phyloP scores from a whole-genome alignment of 1,140 invertebrate species.

The Acromyrmex echinatior region DNA sequence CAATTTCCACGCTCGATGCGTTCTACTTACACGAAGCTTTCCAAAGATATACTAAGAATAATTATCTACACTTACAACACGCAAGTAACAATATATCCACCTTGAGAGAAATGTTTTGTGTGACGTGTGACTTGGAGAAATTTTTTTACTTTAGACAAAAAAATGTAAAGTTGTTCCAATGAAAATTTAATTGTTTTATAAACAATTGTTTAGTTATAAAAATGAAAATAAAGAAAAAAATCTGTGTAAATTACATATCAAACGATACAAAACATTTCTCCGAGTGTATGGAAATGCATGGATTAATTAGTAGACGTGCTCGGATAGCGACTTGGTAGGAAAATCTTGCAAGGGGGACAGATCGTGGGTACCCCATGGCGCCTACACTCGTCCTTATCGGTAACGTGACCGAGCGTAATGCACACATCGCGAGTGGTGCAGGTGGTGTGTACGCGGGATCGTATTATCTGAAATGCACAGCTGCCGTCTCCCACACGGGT shows the following conservation, averaged over 20 bases:
- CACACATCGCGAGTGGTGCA: slow-evolving; percentile 67
- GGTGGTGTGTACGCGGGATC: slow-evolving; percentile 70
- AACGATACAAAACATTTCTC: no score
- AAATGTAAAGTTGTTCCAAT: no score
- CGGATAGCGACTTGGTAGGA: not conserved
- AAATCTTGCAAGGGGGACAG: slow-evolving; percentile 29
- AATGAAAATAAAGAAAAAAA: no score
- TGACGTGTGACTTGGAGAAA: no score
- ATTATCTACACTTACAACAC: not conserved
- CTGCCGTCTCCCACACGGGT: slow-evolving; percentile 83
- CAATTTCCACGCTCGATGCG: not conserved
- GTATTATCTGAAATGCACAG: slow-evolving; percentile 82
- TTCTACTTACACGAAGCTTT: not conserved
- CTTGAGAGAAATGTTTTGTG: no score
- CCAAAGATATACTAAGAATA: not conserved
- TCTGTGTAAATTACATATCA: no score
- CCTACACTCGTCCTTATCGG: slow-evolving; percentile 67
- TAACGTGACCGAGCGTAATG: slow-evolving; percentile 78
- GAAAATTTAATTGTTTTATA: no score
- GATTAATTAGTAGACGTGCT: not conserved
- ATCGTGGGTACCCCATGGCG: slow-evolving; percentile 27
- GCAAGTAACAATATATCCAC: not conserved
- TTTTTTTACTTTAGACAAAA: no score
- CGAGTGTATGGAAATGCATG: not conserved
- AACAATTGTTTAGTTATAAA: no score